Conservation (phyloP, 2,888 invertebrate species). For the Ormyrus pomaceus region DNA sequence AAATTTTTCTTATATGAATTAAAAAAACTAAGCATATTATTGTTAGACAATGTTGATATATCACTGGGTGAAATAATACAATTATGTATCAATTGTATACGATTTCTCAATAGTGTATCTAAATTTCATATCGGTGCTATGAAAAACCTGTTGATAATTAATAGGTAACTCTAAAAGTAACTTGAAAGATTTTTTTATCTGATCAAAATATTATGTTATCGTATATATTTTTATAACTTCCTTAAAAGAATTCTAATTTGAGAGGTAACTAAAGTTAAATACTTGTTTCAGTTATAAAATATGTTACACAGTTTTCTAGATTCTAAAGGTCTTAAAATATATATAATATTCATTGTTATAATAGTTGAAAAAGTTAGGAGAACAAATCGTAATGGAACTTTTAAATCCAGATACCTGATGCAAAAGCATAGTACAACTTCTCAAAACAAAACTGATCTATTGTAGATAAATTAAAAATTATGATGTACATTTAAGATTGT, state of each 20-base stretch:
- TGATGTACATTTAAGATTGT: slow-evolving; percentile 5
- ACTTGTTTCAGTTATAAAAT: neutral
- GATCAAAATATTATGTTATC: neutral
- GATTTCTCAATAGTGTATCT: too few species aligned
- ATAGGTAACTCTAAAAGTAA: too few species aligned
- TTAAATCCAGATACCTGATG: slow-evolving; percentile 61
- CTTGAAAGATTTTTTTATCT: too few species aligned
- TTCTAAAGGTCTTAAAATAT: neutral
- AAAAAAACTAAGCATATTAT: too few species aligned
- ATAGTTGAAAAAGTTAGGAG: neutral
- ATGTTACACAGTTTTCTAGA: neutral
- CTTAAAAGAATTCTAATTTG: neutral
- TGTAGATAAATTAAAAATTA: slow-evolving; percentile 20
- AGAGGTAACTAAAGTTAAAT: neutral
- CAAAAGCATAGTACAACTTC: slow-evolving; percentile 60
- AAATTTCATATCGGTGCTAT: too few species aligned
- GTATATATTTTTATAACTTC: neutral
- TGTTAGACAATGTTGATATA: too few species aligned
- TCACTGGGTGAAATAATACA: too few species aligned
- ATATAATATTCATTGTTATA: neutral
- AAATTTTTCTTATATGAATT: too few species aligned
- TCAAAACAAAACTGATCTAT: slow-evolving; percentile 30
- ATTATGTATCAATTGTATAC: too few species aligned
- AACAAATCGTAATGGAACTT: slow-evolving; percentile 35
- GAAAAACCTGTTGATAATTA: too few species aligned